These are phyloP conservation scores for Dallia pectoralis DNA, from an alignment of 2,797 vertebrate genomes.

Conservation along the genomic window DNA sequence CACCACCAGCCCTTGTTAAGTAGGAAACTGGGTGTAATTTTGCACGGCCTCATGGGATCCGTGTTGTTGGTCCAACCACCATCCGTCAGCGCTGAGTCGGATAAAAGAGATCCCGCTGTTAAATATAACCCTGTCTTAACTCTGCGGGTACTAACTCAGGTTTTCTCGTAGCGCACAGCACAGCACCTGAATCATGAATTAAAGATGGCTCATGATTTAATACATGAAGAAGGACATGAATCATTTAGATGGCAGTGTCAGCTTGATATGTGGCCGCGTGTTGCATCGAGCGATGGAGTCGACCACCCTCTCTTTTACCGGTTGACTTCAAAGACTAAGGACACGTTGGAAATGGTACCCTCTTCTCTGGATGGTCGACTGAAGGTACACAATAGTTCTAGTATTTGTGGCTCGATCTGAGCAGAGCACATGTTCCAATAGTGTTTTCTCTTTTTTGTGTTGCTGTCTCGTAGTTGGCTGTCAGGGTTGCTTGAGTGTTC, in stretches of 20 bases:
- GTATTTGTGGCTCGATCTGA: slow-evolving; percentile 36
- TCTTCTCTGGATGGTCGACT: neutral
- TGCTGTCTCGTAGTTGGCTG: slow-evolving; percentile 45
- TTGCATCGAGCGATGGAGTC: neutral
- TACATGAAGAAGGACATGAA: slow-evolving; percentile 51
- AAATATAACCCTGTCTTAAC: slow-evolving; percentile 27
- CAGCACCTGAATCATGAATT: slow-evolving; percentile 54
- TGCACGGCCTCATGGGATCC: no score
- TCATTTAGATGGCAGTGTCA: slow-evolving; percentile 55
- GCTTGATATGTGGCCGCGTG: slow-evolving; percentile 43
- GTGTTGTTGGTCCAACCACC: neutral
- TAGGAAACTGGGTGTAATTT: neutral
- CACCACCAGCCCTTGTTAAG: neutral
- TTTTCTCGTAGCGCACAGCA: slow-evolving; percentile 13
- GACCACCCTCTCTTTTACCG: no score
- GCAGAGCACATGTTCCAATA: slow-evolving; percentile 15
- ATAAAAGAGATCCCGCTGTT: neutral
- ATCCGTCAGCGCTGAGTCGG: neutral
- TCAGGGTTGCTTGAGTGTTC: slow-evolving; percentile 39
- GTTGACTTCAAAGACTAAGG: no score
- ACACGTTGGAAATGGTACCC: neutral
- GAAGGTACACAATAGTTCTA: slow-evolving; percentile 8
- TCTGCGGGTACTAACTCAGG: slow-evolving; percentile 21
- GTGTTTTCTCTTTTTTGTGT: slow-evolving; percentile 43
- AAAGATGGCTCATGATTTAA: slow-evolving; percentile 59